Evolutionary conservation across 2,888 invertebrate species (phyloP), one percentile per base, ranked within the genome.

Genomic region (Pollenia griseotomentosa): DNA sequence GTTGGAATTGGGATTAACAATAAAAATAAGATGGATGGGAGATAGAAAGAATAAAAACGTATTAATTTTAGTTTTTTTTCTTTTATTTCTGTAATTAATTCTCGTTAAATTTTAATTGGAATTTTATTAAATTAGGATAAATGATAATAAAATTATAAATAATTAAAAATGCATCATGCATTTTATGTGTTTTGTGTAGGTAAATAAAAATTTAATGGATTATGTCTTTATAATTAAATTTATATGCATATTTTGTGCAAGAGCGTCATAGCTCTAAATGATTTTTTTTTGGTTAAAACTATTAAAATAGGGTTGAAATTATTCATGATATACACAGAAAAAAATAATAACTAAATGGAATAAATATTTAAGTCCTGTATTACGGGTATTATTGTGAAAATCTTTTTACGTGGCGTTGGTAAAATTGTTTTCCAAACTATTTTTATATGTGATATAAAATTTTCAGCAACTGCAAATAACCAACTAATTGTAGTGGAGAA

Each of bases 71-170:
- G 3, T 59, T 57, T 81, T 46, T 14, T 57, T 81, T 46, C 9
- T 19, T 11, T 68, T 73, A 9, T 71, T 66, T 4, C 19, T 46
- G 12, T 19, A 79, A 16, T 71, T 48, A 40, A 59, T 57, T 70
- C 59, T 46, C 40, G 40, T 61, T 23, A 42, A n/a, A 68, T 51
- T 73, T 74, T 42, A 71, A 63, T 71, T 66, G 19, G 4, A 79
- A 65, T 55, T 78, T 46, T 51, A 71, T 57, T 48, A 74, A 65
- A 71, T 66, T 46, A 48, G 10, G 23, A 73, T 23, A 59, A 71
- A 84, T 40, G 44, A 81, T 63, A 66, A 68, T 59, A 40, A 59
- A 73, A 68, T 68, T 75, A 78, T 73, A 66, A 66, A 33, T 66
- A 59, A 68, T 53, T 48, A 19, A 86, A 75, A 59, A 16, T 19